phyloP scores from a whole-genome alignment of 2,113 vertebrate genomes.

The Spilogale gracilis region DNA sequence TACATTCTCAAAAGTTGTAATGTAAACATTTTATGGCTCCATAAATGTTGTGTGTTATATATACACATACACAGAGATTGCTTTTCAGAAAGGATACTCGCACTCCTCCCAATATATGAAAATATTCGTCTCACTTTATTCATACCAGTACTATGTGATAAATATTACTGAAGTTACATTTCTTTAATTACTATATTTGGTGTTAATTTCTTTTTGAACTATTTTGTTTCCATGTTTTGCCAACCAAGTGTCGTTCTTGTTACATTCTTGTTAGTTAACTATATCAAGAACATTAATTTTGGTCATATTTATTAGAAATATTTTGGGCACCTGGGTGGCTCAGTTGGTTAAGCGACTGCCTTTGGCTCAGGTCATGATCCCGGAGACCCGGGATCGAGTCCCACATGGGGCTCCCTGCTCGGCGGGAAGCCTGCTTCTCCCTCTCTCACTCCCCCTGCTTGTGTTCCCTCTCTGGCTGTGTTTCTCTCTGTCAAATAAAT shows the following conservation, averaged over 20 bases:
- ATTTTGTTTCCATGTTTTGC: neutral
- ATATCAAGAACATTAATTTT: neutral
- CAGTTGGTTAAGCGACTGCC: too few species aligned
- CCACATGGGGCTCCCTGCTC: too few species aligned
- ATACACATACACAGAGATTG: neutral
- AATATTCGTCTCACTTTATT: conserved; percentile 31
- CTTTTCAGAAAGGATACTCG: neutral
- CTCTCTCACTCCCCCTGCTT: too few species aligned
- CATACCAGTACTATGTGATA: neutral
- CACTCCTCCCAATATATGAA: neutral
- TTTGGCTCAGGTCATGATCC: too few species aligned
- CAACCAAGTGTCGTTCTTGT: neutral
- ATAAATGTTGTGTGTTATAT: neutral
- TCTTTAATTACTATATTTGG: conserved; percentile 16
- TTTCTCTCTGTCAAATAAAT: too few species aligned
- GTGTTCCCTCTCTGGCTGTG: too few species aligned
- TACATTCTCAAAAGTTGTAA: neutral
- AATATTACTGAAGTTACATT: neutral
- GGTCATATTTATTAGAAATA: neutral
- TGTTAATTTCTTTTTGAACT: conserved; percentile 3
- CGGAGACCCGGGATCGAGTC: too few species aligned
- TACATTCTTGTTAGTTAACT: neutral
- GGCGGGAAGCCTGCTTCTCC: too few species aligned
- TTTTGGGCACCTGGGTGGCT: neutral
- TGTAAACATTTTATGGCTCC: neutral